Base-by-base conservation (phyloP, 2,888 invertebrate species). In the Heteromurus nitidus region DNA sequence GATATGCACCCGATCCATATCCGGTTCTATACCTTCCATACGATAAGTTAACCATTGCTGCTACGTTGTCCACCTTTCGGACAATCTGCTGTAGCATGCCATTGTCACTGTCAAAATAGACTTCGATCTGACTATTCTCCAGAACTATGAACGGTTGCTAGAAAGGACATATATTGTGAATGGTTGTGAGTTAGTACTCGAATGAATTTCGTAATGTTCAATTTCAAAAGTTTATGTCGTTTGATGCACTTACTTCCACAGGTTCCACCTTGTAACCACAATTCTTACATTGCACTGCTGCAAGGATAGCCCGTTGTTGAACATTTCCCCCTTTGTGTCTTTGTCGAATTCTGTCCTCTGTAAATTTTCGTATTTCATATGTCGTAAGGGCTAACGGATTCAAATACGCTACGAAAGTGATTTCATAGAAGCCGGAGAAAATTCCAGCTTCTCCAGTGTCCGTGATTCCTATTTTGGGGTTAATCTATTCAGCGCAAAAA, bases 371-470 rank as follows among this genome's bases (percentile, higher is more conserved):
- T 60, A 88, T 53, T 64, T 88, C 90, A 88, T 88, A 91, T 0
- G 94, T 93, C 11, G 92, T 92, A 3, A 96, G 89, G 0, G 94
- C 92, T 3, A 98, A 90, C 0, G 96, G 93, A 13, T 94, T 93
- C 58, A 98, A 89, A 36, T 93, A 93, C 0, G 94, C 95, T 18
- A 96, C 90, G 89, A 98, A 98, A 2, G 91, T 88, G 1, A 93
- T 88, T 82, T 92, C 91, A 88, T 91, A 92, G 28, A 90, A 88
- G 50, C 90, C 90, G 42, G 87, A 82, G 2, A 88, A 86, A 69
- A 89, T 88, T 76, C 77, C 74, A 11, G 62, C 31, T 84, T 87
- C 80, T 87, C 86, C 68, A 31, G 87, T 87, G 31, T 82, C 72
- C 20, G 82, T 73, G 7, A 74, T 36, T 80, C 86, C 82, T 76